Percentiles rank a stretch among this genome's conserved stretches.
Evolutionary conservation across 2,797 vertebrate genomes (phyloP).

Genomic region (Lagodon rhomboides): DNA sequence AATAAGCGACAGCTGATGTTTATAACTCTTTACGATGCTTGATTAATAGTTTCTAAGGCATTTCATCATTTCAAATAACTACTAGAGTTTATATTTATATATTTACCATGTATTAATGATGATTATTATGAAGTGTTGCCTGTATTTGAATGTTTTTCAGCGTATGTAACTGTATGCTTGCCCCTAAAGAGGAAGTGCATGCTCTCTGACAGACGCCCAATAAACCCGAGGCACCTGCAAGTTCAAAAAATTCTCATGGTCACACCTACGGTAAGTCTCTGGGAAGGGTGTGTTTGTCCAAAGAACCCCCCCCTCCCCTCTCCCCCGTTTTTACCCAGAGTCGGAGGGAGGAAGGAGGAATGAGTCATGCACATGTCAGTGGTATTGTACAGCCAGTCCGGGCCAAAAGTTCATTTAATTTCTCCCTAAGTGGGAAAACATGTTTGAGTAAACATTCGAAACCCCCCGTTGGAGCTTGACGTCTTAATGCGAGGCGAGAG

Average conservation of each 20-base stretch:
- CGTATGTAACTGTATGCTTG: too few species aligned
- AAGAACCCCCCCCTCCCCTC: constrained; percentile 24
- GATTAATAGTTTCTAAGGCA: too few species aligned
- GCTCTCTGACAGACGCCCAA: constrained; percentile 37
- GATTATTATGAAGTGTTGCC: too few species aligned
- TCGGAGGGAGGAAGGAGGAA: constrained; percentile 19
- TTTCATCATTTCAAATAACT: too few species aligned
- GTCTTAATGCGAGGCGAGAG: constrained; percentile 43
- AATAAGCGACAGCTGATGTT: too few species aligned
- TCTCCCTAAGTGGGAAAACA: constrained; percentile 61
- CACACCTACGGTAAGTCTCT: constrained; percentile 15
- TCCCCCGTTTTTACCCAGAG: constrained; percentile 15
- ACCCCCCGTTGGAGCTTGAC: constrained; percentile 45
- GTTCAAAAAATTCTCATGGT: constrained; percentile 30
- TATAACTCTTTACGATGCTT: too few species aligned
- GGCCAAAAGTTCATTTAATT: constrained; percentile 65
- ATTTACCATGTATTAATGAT: too few species aligned
- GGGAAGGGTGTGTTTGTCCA: constrained; percentile 53
- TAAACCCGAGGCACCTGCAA: constrained; percentile 49
- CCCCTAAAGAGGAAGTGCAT: background rate
- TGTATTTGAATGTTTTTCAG: too few species aligned
- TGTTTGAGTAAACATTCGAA: constrained; percentile 56
- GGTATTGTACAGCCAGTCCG: constrained; percentile 17
- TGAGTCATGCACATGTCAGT: constrained; percentile 53
- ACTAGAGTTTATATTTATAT: too few species aligned